Evolutionary conservation across 2,888 invertebrate species (phyloP).

Genomic region (Andrena marginata): DNA sequence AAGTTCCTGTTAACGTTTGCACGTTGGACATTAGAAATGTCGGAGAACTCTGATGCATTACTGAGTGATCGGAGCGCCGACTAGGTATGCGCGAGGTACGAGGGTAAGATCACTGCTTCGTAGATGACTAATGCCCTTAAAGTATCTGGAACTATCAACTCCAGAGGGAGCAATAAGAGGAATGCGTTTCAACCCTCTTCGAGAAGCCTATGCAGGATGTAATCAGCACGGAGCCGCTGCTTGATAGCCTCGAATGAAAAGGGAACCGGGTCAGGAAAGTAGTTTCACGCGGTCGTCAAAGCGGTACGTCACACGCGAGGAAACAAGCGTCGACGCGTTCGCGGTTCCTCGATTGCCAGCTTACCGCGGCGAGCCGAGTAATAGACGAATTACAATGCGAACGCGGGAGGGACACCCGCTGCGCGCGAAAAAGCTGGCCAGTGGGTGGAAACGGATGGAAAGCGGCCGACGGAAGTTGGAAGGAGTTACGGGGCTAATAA

Average conservation of each 20-base stretch:
- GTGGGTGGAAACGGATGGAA: neutral
- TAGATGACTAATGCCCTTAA: too few relatives aligned
- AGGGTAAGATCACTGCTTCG: too few relatives aligned
- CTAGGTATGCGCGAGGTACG: too few relatives aligned
- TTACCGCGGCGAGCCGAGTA: conserved; percentile 42
- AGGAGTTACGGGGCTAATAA: conserved; percentile 62
- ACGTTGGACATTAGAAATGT: neutral
- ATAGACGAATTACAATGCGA: conserved; percentile 43
- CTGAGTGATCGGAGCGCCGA: too few relatives aligned
- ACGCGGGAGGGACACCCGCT: neutral
- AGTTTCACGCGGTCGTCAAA: neutral
- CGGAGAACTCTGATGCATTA: too few relatives aligned
- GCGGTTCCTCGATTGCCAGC: conserved; percentile 18
- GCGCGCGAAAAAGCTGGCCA: conserved; percentile 16
- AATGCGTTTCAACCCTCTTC: too few relatives aligned
- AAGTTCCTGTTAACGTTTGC: neutral
- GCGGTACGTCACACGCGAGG: neutral
- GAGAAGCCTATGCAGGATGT: too few relatives aligned
- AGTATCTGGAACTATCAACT: too few relatives aligned
- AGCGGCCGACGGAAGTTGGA: conserved; percentile 36
- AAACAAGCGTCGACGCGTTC: conserved; percentile 30
- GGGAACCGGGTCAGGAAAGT: neutral
- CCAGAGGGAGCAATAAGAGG: too few relatives aligned
- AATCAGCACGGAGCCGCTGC: too few relatives aligned
- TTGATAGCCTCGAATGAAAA: too few relatives aligned